Base-by-base conservation (phyloP, 2,113 vertebrate species). In the Ploceus nigricollis region DNA sequence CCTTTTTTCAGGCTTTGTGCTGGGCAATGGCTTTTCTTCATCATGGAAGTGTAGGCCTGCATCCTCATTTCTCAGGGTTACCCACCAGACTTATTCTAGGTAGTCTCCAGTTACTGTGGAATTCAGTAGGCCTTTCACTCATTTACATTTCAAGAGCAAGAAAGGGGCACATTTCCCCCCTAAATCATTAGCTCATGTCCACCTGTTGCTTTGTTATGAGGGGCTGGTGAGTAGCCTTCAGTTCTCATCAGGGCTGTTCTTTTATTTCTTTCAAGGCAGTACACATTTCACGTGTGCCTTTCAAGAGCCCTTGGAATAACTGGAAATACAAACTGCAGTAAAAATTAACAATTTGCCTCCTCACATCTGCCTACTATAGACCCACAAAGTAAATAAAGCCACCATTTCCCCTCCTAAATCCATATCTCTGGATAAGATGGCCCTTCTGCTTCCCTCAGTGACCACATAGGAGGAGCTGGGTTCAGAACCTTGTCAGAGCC, bases 311-410 rank as follows among this genome's bases (percentile, higher is more conserved):
- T 54, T 77, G 56, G 39, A 72, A 50, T 82, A 20, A 51, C 0
- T 82, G 18, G 33, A 87, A 94, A 48, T 82, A 17, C 8, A 91
- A 22, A 37, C 44, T 58, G 54, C 28, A 78, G 2, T 75, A 71
- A 73, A 93, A 87, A 37, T 65, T 9, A 73, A 50, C 20, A 11
- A 9, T 60, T 89, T 48, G 5, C 21, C 3, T 81, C 39, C 15
- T 66, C 1, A 0, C 51, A 6, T 27, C 70, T 93, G 9, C 15
- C 81, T 61, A 14, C 8, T 63, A 0, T n/a, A 56, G 35, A 44
- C 10, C 9, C 28, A 61, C 7, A 14, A 30, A 75, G 35, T 39
- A 75, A 47, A n/a, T 65, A 35, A 89, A 66, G 3, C 19, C 56
- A 33, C 60, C 15, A 9, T 58, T 16, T 50, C 9, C 6, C 24